Evolutionary conservation across 2,888 invertebrate species (phyloP).

Genomic region (Lasioglossum figueresi): DNA sequence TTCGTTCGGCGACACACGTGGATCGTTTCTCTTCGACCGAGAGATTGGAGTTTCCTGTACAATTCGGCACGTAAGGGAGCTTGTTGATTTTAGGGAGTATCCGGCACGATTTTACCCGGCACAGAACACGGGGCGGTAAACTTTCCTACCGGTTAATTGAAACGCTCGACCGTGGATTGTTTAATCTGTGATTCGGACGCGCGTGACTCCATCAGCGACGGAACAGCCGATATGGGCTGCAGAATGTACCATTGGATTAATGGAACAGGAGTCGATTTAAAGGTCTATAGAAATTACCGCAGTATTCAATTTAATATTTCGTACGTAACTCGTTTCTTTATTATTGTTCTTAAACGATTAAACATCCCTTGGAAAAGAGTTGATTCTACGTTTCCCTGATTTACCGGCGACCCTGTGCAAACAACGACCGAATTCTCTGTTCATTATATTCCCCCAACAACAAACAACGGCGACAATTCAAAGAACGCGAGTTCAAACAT

Average conservation of each 20-base stretch:
- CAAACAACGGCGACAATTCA: background rate
- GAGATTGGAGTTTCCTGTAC: background rate
- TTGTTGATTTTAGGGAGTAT: background rate
- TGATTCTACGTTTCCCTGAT: background rate
- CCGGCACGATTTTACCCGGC: background rate
- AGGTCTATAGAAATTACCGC: background rate
- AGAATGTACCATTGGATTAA: slow-evolving; percentile 15
- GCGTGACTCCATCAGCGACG: slow-evolving; percentile 35
- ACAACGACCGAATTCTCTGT: background rate
- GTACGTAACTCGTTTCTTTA: background rate
- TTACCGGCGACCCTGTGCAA: background rate
- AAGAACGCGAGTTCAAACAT: background rate
- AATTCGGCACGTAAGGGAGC: background rate
- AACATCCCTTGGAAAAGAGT: background rate
- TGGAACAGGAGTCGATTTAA: background rate
- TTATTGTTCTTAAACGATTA: background rate
- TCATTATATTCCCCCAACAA: background rate
- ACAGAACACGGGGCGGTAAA: background rate
- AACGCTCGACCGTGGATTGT: slow-evolving; percentile 16
- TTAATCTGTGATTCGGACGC: slow-evolving; percentile 24
- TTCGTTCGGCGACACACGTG: slow-evolving; percentile 5
- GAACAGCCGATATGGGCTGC: slow-evolving; percentile 9
- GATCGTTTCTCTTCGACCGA: slow-evolving; percentile 10
- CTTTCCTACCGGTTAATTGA: slow-evolving; percentile 39
- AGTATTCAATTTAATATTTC: background rate